Percentiles rank a stretch among this genome's conserved stretches.
Conservation (phyloP, 2,797 vertebrate species). For the Hozukius guyotensis region DNA sequence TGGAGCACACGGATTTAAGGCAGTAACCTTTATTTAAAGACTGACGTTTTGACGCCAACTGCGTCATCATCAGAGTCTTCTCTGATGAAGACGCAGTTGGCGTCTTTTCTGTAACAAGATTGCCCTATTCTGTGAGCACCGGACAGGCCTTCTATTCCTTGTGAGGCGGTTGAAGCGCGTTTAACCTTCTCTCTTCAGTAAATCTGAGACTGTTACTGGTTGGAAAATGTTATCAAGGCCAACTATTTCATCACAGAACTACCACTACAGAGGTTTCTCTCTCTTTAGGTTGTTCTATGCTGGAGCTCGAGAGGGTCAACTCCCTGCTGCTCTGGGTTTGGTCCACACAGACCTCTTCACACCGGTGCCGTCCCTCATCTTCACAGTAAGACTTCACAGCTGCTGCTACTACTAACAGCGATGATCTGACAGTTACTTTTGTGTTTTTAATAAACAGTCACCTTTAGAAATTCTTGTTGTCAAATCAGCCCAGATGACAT, state of each 20-base stretch:
- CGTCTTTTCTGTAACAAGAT: too few relatives aligned
- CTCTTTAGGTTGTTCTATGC: conserved; percentile 80
- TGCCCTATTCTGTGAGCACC: too few relatives aligned
- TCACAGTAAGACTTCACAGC: conserved; percentile 74
- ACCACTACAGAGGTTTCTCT: background rate
- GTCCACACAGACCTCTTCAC: conserved; percentile 85
- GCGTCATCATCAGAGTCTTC: too few relatives aligned
- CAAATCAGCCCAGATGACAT: background rate
- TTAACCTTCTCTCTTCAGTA: too few relatives aligned
- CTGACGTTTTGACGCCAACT: too few relatives aligned
- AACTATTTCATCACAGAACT: conserved; percentile 9
- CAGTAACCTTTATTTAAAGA: too few relatives aligned
- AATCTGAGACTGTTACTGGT: background rate
- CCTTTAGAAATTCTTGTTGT: background rate
- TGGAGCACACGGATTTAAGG: too few relatives aligned
- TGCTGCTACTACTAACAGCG: background rate
- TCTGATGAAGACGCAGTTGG: too few relatives aligned
- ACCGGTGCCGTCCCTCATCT: conserved; percentile 83
- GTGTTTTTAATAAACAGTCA: background rate
- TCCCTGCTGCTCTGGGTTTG: conserved; percentile 82
- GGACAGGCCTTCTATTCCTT: too few relatives aligned
- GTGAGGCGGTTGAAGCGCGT: too few relatives aligned
- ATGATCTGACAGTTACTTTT: background rate
- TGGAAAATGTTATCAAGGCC: background rate
- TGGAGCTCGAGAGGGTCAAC: conserved; percentile 82